phyloP scores from a whole-genome alignment of 2,113 vertebrate genomes.

The Halcyon malimbica region DNA sequence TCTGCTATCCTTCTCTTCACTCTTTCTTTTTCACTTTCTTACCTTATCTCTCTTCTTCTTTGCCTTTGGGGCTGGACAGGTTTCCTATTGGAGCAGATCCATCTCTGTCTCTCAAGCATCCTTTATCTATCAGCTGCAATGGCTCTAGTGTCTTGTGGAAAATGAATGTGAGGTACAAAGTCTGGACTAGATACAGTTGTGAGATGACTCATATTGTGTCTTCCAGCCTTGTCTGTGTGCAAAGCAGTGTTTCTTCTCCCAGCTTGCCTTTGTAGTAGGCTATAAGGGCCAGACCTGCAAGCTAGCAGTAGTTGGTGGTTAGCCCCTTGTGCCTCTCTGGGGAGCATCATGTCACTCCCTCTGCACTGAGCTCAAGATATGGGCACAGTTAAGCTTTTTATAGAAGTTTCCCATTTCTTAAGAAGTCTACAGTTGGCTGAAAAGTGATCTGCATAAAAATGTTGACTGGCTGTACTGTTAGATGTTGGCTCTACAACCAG shows the following conservation, averaged over 20 bases:
- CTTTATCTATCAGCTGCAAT: background rate
- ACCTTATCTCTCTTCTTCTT: background rate
- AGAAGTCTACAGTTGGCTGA: background rate
- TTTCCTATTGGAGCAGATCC: background rate
- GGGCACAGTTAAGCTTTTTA: background rate
- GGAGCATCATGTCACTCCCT: accelerated
- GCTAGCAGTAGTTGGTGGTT: background rate
- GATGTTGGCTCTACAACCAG: background rate
- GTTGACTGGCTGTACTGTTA: background rate
- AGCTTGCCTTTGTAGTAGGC: background rate
- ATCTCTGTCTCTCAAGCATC: background rate
- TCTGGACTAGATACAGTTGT: background rate
- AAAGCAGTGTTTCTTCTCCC: background rate
- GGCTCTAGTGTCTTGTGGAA: background rate
- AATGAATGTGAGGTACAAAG: background rate
- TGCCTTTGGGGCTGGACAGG: background rate
- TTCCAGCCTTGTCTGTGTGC: background rate
- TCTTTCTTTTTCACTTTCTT: background rate
- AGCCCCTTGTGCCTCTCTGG: background rate
- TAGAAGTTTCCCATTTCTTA: background rate
- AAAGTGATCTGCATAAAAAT: background rate
- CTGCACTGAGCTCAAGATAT: background rate
- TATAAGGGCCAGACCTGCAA: background rate
- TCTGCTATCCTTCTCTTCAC: background rate
- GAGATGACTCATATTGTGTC: background rate